phyloP scores from a whole-genome alignment of 1,140 invertebrate species.

The Pseudomyrmex gracilis region DNA sequence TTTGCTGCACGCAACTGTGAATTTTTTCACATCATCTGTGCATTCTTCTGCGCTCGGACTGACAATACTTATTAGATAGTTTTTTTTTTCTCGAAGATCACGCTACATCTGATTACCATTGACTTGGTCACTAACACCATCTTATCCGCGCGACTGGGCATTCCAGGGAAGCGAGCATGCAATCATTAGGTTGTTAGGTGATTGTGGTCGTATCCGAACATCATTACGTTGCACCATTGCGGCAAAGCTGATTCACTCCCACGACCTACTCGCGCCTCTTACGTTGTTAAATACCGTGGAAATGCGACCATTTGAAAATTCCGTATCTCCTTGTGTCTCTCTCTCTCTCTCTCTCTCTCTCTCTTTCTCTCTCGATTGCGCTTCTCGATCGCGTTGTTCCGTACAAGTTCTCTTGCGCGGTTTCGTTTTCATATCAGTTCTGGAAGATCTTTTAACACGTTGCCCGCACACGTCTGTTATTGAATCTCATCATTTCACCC shows the following conservation, averaged over 20 bases:
- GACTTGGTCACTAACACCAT: conserved; percentile 30
- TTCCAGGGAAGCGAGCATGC: conserved; percentile 63
- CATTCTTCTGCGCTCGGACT: conserved; percentile 26
- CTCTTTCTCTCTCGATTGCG: conserved; percentile 16
- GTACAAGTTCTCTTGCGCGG: background rate
- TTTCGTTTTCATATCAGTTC: background rate
- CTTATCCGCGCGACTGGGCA: conserved; percentile 45
- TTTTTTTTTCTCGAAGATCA: conserved; percentile 30
- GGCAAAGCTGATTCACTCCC: conserved; percentile 75
- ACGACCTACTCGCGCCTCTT: conserved; percentile 74
- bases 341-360: conserved; percentile 9
- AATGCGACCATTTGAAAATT: conserved; percentile 72
- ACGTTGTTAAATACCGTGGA: conserved; percentile 79
- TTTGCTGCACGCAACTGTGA: background rate
- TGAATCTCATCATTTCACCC: background rate
- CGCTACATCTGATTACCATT: conserved; percentile 53
- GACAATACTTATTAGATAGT: conserved; percentile 40
- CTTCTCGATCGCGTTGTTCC: conserved; percentile 19
- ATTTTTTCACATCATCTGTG: background rate
- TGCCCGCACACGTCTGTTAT: background rate
- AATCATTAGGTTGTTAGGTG: conserved; percentile 67
- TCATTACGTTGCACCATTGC: conserved; percentile 70
- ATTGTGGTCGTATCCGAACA: conserved; percentile 67
- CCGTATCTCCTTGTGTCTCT: conserved; percentile 51
- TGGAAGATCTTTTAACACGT: background rate